Base-by-base conservation (phyloP, 1,140 invertebrate species). In the Pemphigus obesinymphae region DNA sequence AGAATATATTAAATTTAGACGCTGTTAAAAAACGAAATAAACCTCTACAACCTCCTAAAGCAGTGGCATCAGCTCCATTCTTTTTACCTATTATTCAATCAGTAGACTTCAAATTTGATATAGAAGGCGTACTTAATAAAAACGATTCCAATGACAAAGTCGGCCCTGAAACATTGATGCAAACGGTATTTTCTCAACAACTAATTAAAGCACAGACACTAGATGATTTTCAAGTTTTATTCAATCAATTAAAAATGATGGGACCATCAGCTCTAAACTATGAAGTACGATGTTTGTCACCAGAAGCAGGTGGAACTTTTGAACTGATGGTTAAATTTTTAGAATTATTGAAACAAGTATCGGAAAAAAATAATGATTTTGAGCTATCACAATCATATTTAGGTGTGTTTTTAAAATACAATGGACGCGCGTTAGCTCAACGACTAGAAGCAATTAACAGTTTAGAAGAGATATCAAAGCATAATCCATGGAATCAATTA, bases 381-480 rank as follows among this genome's bases (percentile, higher is more conserved):
- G 97, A 99, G 89, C 87, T 98, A n/a, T 91, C 92, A 0, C 94
- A 98, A 86, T 92, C 96, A 1, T 98, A 97, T 89, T 88, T 99
- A n/a, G 92, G 91, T 72, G 88, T 98, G 23, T 98, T 97, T 89
- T 86, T 99, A 15, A 97, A 97, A 58, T 58, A 80, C 7, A 80
- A 80, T 80, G 76, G 76, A 26, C 50, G 37, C 6, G 37, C 23
- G 11, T 37, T 80, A 17, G 76, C 37, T 3, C 37, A 80, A 45
- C 11, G 2, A 13, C 2, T 17, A 63, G 55, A 80, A 20, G 23
- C 37, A 10, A 6, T 80, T 10, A 31, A 43, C 17, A 40, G 1
- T 61, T 20, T 80, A 26, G 55, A 80, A 11, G 11, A 26, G 4
- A 11, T 61, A n/a, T 55, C 37, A n/a, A 63, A 45, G 20, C 20